phyloP scores from a whole-genome alignment of 2,113 vertebrate species.

The Hystrix cristata region DNA sequence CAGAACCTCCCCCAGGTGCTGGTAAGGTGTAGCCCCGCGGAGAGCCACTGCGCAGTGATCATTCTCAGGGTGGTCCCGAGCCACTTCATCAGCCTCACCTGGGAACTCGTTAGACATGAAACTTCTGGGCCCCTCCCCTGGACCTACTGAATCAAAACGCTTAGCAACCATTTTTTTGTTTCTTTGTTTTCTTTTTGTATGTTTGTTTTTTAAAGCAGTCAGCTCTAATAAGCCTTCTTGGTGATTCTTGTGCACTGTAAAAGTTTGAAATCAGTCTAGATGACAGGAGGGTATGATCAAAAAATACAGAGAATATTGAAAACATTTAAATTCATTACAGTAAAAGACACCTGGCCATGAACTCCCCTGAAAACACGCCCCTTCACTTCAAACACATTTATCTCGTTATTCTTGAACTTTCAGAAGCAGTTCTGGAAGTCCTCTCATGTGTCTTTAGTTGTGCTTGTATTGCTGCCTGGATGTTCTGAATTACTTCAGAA shows the following conservation, averaged over 20 bases:
- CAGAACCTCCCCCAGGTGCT: background rate
- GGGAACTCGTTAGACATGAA: background rate
- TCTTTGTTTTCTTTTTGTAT: background rate
- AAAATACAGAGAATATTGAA: background rate
- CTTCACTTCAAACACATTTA: no score
- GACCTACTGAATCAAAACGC: background rate
- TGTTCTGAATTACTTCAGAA: background rate
- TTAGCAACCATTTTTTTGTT: background rate
- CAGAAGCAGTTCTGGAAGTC: background rate
- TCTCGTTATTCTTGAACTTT: background rate
- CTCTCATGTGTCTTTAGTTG: background rate
- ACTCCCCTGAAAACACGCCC: background rate
- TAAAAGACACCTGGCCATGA: background rate
- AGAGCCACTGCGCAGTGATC: background rate
- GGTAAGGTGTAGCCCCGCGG: background rate
- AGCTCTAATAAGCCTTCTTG: background rate
- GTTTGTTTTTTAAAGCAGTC: background rate
- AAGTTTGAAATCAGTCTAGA: constrained; percentile 40
- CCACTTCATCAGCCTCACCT: background rate
- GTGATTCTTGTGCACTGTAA: background rate
- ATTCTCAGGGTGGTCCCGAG: background rate
- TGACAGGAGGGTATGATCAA: background rate
- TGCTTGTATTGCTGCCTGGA: background rate
- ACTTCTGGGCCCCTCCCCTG: background rate
- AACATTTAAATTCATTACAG: background rate